phyloP scores from a whole-genome alignment of 2,797 vertebrate species.

The Geotrypetes seraphini region DNA sequence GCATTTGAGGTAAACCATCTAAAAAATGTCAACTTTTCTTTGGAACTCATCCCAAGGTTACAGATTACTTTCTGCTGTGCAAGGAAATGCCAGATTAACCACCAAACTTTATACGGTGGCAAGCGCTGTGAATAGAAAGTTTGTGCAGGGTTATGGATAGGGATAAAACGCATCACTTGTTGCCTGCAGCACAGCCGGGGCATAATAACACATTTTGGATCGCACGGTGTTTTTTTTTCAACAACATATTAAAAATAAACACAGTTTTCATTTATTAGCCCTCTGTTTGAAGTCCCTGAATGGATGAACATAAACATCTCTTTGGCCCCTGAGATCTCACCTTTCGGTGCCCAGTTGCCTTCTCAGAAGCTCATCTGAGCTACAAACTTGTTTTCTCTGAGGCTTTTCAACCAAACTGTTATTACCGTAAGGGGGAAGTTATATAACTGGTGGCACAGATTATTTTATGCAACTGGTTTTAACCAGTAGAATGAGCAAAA shows the following conservation, averaged over 20 bases:
- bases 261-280: slow-evolving; percentile 36
- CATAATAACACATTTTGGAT: slow-evolving; percentile 55
- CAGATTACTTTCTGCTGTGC: slow-evolving; percentile 51
- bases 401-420: too few species aligned
- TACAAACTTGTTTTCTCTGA: too few species aligned
- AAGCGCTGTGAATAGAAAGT: slow-evolving; percentile 68
- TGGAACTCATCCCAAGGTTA: slow-evolving; percentile 52
- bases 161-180: slow-evolving; percentile 64
- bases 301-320: slow-evolving; percentile 41
- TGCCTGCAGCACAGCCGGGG: slow-evolving; percentile 23
- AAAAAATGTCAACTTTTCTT: slow-evolving; percentile 56
- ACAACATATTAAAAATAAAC: slow-evolving; percentile 57
- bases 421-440: too few species aligned
- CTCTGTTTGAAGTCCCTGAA: slow-evolving; percentile 36
- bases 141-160: slow-evolving; percentile 62
- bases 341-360: too few species aligned
- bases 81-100: slow-evolving; percentile 53
- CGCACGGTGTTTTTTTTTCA: slow-evolving; percentile 52
- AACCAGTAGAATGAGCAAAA: too few species aligned
- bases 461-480: too few species aligned
- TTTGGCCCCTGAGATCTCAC: too few species aligned
- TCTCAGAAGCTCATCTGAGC: too few species aligned
- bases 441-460: too few species aligned
- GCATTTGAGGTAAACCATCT: slow-evolving; percentile 48
- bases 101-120: slow-evolving; percentile 45